Evolutionary conservation across 2,113 vertebrate species (phyloP).

Genomic region (Oncorhynchus kisutch): DNA sequence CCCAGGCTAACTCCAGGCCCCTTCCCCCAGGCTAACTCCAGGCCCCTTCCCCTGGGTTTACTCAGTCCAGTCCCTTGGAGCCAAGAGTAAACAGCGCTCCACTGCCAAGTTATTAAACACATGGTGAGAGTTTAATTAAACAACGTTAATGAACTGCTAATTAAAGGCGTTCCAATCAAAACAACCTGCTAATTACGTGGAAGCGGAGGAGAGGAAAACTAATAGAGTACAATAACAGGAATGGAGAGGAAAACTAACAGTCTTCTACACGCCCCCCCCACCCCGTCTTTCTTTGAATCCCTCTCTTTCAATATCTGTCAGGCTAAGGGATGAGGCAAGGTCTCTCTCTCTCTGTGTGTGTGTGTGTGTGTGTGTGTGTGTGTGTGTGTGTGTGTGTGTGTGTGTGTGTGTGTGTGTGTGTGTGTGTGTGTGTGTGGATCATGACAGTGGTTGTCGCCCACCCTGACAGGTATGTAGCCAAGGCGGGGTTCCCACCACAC

Average conservation of each 20-base stretch:
- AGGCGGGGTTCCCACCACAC: conserved; percentile 2
- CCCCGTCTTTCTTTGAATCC: conserved; percentile 48
- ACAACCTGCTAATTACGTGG: conserved; percentile 71
- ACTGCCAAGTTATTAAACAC: conserved; percentile 56
- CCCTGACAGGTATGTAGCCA: conserved; percentile 18
- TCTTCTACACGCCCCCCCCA: conserved; percentile 4
- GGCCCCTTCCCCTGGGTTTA: too few relatives aligned
- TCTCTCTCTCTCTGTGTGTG: not conserved
- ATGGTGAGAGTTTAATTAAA: conserved; percentile 75
- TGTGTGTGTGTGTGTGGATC: too few relatives aligned
- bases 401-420: too few relatives aligned
- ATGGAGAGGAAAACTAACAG: conserved; percentile 42
- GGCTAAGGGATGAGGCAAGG: too few relatives aligned
- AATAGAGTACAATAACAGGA: conserved; percentile 61
- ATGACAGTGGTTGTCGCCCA: conserved; percentile 17
- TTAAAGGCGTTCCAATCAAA: conserved; percentile 76
- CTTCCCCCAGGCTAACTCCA: too few relatives aligned
- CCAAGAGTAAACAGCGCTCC: too few relatives aligned
- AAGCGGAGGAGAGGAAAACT: conserved; percentile 62
- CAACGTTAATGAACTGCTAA: conserved; percentile 77
- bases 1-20: too few relatives aligned
- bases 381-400: too few relatives aligned
- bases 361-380: too few relatives aligned
- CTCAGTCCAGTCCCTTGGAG: too few relatives aligned
- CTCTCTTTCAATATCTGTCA: too few relatives aligned